Base-by-base conservation (phyloP, 2,888 invertebrate species). In the Timandra comae region DNA sequence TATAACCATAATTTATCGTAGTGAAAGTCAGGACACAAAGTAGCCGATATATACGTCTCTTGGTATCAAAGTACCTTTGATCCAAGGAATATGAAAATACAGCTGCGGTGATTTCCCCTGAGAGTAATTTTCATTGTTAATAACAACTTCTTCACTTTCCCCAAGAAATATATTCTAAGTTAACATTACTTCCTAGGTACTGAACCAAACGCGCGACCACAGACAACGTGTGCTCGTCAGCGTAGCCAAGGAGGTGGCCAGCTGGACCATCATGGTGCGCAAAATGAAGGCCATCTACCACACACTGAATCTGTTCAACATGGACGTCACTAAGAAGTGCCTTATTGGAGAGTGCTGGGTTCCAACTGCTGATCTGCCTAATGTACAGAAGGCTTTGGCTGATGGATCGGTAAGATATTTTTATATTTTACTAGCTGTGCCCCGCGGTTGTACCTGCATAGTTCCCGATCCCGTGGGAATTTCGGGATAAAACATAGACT, bases 241-340 rank as follows among this genome's bases (percentile, higher is more conserved):
- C 48, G 96, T 97, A 0, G 94, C 96, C 29, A 95, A 95, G 68
- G 95, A 96, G 65, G 85, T 97, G 43, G 91, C 94, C 43, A 92
- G 92, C 65, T 97, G 97, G 97, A 90, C 90, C 53, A 90, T 95
- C 42, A 95, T 96, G 91, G 95, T 96, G 19, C 89, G 93, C 49
- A 96, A 96, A 81, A 95, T 96, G 90, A 96, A 96, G 78, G 95
- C 95, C 32, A 95, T 96, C 68, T 96, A 95, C 81, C 94, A 95
- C 74, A 94, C 94, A 0, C 87, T 96, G 56, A 96, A 96, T 73
- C 81, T 95, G 49, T 95, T 95, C 86, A 95, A 92, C 70, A 89
- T 95, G 87, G 94, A 95, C 57, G 93, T 94, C 40, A 94, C 94
- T 3, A 92, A 93, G 80, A 95, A 95, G 71, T 94, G 94, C 73